These are phyloP conservation scores for Halisarca cf. caerulea DNA, from an alignment of 37 sponge, comb jelly and placozoan genomes.

Conservation along the genomic window DNA sequence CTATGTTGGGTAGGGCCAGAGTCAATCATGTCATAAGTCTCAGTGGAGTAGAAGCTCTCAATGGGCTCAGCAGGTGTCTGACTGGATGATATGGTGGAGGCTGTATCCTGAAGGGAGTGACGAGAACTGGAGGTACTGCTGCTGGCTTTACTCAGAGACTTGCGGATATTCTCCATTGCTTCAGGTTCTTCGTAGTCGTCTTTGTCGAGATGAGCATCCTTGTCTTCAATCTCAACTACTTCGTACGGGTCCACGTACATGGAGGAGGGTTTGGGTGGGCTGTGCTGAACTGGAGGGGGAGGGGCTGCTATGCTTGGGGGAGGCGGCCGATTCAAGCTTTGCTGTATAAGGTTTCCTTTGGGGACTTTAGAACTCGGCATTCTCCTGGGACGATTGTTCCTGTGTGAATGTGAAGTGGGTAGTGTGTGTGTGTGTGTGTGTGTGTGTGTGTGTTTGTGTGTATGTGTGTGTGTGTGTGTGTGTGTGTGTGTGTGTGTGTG, in stretches of 20 bases:
- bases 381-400: background rate
- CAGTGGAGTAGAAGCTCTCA: background rate
- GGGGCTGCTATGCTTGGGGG: background rate
- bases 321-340: too few relatives aligned
- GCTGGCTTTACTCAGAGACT: background rate
- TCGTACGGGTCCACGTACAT: background rate
- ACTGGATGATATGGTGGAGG: background rate
- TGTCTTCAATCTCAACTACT: background rate
- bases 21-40: background rate
- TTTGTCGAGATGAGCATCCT: background rate
- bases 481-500: too few relatives aligned
- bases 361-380: background rate
- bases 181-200: background rate
- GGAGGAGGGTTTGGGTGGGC: background rate
- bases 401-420: too few relatives aligned
- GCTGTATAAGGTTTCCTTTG: background rate
- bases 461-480: too few relatives aligned
- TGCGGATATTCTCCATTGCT: background rate
- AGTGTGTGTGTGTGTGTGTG: too few relatives aligned
- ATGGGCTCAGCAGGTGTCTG: background rate
- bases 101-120: background rate
- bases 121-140: background rate
- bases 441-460: too few relatives aligned
- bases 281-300: background rate
- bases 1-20: background rate